Percentiles rank a stretch among this genome's conserved stretches.
Evolutionary conservation across 2,797 vertebrate genomes (phyloP).

Genomic region (Streptopelia turtur): DNA sequence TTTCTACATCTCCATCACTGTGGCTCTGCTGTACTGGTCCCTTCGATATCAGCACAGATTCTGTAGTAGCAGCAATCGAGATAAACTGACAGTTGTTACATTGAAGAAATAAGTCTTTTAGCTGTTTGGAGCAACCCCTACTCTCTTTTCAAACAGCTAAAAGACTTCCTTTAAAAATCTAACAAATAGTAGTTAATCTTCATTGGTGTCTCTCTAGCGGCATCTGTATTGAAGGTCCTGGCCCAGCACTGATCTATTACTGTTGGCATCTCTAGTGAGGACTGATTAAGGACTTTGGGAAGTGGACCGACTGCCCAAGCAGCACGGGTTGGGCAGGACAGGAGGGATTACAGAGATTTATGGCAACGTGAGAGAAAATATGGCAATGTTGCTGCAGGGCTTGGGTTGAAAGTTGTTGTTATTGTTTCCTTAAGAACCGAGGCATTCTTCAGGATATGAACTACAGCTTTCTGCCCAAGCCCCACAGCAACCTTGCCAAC

Average conservation of each 20-base stretch:
- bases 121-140: not conserved
- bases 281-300: not conserved
- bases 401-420: not conserved
- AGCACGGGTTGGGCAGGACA: not conserved
- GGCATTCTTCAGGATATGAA: not conserved
- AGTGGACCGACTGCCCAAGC: not conserved
- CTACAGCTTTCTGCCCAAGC: not conserved
- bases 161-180: slow-evolving; percentile 21
- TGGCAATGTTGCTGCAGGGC: not conserved
- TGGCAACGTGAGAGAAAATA: not conserved
- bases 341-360: slow-evolving; percentile 1
- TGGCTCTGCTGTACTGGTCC: not conserved
- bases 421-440: not conserved
- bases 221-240: slow-evolving; percentile 3
- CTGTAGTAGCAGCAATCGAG: not conserved
- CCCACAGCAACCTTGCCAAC: not conserved
- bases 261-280: not conserved
- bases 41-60: not conserved
- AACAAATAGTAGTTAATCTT: slow-evolving; percentile 38
- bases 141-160: slow-evolving; percentile 25
- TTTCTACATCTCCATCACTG: not conserved
- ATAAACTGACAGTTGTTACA: not conserved
- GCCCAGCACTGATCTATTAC: slow-evolving; percentile 16
- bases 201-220: not conserved
- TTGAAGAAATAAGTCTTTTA: not conserved